Base-by-base conservation (phyloP, 2,888 invertebrate species). In the Lycaena phlaeas region DNA sequence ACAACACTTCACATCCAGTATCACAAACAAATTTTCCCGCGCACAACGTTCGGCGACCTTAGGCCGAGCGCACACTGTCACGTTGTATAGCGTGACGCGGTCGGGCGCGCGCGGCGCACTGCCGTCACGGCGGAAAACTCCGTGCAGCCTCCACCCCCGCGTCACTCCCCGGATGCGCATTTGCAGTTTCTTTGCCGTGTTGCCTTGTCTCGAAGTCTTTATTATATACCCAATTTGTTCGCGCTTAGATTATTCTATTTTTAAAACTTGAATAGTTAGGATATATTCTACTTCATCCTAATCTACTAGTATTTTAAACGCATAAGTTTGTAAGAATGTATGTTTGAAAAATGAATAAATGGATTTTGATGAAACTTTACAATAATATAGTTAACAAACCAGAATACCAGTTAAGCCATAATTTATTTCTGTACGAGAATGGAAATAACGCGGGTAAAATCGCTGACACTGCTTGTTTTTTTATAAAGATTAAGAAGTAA, bases 131-230 rank as follows among this genome's bases (percentile, higher is more conserved):
- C 71, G 74, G 63, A 64, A n/a, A 54, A 55, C 44, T 52, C 52
- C 68, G n/a, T n/a, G 66, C 79, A 81, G 82, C 77, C 78, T 82
- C 79, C 70, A 59, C 72, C 68, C 64, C 62, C 48, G 49, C 58
- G 48, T 47, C 51, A 56, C n/a, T n/a, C n/a, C 51, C 57, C 57
- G 57, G 67, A 72, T 78, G 77, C 77, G 76, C 76, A 71, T 65
- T 76, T 78, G 71, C 77, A 78, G 61, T 68, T 58, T 46, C 61
- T 58, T 61, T 55, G 48, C 59, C 57, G 48, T n/a, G n/a, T n/a
- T n/a, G n/a, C n/a, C n/a, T n/a, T 50, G 49, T 50, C 53, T 48
- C 42, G 49, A 50, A 41, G 50, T 43, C 45, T 49, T 52, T 51
- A 53, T 55, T 51, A 40, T 55, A 47, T 42, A 54, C 50, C 53